phyloP scores from a whole-genome alignment of 2,888 invertebrate genomes.

The Spodoptera exigua region DNA sequence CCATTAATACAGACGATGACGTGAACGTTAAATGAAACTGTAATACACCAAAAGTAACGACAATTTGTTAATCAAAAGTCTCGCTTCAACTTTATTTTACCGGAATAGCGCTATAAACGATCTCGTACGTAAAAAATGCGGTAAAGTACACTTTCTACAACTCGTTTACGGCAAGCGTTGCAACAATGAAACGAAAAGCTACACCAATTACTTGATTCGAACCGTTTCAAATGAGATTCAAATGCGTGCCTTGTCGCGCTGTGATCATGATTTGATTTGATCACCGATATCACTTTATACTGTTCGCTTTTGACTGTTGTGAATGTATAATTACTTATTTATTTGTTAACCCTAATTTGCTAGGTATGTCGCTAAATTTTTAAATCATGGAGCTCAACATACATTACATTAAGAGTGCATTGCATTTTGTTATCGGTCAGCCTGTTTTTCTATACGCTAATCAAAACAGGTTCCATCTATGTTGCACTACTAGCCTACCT shows the following conservation, averaged over 20 bases:
- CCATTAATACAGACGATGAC: conserved; percentile 27
- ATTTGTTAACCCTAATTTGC: conserved; percentile 20
- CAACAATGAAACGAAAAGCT: conserved; percentile 62
- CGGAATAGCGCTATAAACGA: conserved; percentile 37
- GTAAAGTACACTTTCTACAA: conserved; percentile 70
- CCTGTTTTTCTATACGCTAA: conserved; percentile 45
- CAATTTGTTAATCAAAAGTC: conserved; percentile 17
- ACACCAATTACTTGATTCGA: conserved; percentile 60
- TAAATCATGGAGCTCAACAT: conserved; percentile 44
- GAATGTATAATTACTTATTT: not conserved
- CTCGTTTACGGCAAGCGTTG: conserved; percentile 55
- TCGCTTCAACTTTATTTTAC: conserved; percentile 21
- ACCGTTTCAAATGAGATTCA: conserved; percentile 58
- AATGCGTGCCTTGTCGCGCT: conserved; percentile 53
- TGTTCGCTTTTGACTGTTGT: conserved; percentile 11
- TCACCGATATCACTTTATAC: conserved; percentile 41
- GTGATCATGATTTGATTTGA: conserved; percentile 41
- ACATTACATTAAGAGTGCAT: conserved; percentile 33
- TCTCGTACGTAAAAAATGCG: conserved; percentile 45
- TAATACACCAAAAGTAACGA: conserved; percentile 10
- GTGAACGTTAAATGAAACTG: conserved; percentile 17
- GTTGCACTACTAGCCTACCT: conserved; percentile 34
- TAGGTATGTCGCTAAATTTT: conserved; percentile 11
- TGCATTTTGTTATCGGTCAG: conserved; percentile 63
- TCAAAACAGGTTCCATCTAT: conserved; percentile 52